Base-by-base conservation (phyloP, 1,140 invertebrate species). In the Odontomachus brunneus region DNA sequence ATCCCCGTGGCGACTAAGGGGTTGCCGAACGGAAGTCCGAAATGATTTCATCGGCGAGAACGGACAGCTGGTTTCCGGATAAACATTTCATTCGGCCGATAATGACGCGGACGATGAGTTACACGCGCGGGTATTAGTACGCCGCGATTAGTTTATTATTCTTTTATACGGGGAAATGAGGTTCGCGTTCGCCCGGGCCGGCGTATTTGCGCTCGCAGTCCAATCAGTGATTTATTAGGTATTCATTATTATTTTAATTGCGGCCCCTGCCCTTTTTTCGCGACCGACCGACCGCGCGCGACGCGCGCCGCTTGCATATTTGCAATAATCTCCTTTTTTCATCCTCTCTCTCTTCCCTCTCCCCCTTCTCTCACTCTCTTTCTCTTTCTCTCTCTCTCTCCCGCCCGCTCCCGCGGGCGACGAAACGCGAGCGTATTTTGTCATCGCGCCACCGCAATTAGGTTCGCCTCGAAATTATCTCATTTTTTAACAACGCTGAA, bases 241-340 rank as follows among this genome's bases (percentile, higher is more conserved):
- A 92, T 92, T 92, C 87, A 91, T 92, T 91, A 89, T 92, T 92
- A 90, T 92, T 92, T 93, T 92, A 91, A 92, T 92, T 91, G 62
- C 81, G 80, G 63, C 67, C 72, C 82, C 83, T 75, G 63, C 82
- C 85, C 84, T 83, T 83, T 83, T 83, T 85, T 76, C 82, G 9
- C 24, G 19, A 49, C 15, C 53, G 48, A 17, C 26, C 26, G 9
- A 65, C 62, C 73, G n/a, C n/a, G 78, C 87, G 89, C 88, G 85
- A 84, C 72, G 83, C 53, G 72, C 49, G 74, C 75, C 75, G 83
- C 88, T 85, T 73, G 71, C 74, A 75, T 88, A 90, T 90, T 90
- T 85, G 82, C 89, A 86, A 83, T 73, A 51, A 84, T 83, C 65
- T 71, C 57, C 26, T 24, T 38, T 55, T 72, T 62, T 71, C 48